phyloP scores from a whole-genome alignment of 2,797 vertebrate genomes.

The Pseudochirops cupreus region DNA sequence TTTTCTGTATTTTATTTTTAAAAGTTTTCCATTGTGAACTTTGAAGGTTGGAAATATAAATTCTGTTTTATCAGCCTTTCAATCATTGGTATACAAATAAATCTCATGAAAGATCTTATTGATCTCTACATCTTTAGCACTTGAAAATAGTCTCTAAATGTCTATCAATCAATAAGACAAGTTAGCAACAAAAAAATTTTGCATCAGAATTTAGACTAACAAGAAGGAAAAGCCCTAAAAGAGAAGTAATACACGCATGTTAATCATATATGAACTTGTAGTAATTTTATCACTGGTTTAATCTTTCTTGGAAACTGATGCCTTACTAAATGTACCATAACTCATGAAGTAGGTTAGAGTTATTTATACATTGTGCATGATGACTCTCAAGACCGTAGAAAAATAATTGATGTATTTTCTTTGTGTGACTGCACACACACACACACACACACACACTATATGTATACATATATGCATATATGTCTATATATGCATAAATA shows the following conservation, averaged over 20 bases:
- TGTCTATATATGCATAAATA: not conserved
- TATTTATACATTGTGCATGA: not conserved
- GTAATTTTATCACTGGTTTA: conserved; percentile 12
- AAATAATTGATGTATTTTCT: not conserved
- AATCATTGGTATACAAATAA: conserved; percentile 57
- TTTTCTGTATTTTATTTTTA: not conserved
- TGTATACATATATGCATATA: no score
- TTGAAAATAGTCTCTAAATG: conserved; percentile 54
- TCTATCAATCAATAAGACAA: conserved; percentile 52
- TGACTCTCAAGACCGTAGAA: not conserved
- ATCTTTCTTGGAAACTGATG: conserved; percentile 55
- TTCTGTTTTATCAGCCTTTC: conserved; percentile 47
- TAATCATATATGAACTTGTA: conserved; percentile 43
- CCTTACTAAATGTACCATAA: conserved; percentile 10
- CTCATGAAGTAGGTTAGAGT: not conserved
- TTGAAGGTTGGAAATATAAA: conserved; percentile 38
- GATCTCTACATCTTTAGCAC: conserved; percentile 49
- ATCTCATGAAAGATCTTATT: conserved; percentile 63
- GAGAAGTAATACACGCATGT: not conserved
- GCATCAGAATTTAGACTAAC: conserved; percentile 36
- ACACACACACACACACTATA: not conserved
- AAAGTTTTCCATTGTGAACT: conserved; percentile 35
- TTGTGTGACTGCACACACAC: not conserved
- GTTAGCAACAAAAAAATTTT: not conserved
- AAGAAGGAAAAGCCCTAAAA: conserved; percentile 37